These are phyloP conservation scores for Tipula confusa DNA, from an alignment of 2,888 invertebrate species.

Conservation along the genomic window DNA sequence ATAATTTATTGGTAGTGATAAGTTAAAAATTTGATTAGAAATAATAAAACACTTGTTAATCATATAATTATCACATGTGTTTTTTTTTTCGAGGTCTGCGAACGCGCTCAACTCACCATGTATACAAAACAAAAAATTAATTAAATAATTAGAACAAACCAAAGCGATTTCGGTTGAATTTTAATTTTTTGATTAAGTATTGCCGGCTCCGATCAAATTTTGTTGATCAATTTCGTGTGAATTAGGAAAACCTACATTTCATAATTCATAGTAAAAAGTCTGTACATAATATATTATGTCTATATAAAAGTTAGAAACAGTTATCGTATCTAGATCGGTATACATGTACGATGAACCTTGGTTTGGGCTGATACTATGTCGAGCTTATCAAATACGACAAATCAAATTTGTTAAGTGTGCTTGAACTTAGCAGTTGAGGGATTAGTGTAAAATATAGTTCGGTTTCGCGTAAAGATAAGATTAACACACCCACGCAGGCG, in stretches of 20 bases:
- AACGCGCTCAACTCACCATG: not conserved
- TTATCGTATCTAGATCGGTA: not conserved
- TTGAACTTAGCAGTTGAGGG: not conserved
- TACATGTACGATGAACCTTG: not conserved
- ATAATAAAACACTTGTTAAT: constrained; percentile 20
- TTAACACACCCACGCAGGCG: not conserved
- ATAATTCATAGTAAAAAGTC: not conserved
- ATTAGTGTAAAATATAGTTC: not conserved
- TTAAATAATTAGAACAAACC: constrained; percentile 25
- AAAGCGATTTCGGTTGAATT: not conserved
- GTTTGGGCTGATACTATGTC: not conserved
- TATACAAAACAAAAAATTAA: constrained; percentile 10
- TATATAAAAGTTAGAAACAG: not conserved
- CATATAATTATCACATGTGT: not conserved
- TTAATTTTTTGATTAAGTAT: not conserved
- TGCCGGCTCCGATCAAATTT: not conserved
- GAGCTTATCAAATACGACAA: not conserved
- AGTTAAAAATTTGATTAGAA: not conserved
- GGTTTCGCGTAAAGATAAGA: not conserved
- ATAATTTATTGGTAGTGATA: constrained; percentile 16
- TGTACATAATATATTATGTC: too few species aligned
- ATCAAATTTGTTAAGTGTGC: not conserved
- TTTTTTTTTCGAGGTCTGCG: not conserved
- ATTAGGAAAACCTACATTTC: not conserved
- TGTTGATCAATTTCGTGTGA: not conserved